Evolutionary conservation across 2,797 vertebrate species (phyloP), one percentile per base, ranked within the genome.

Genomic region (Muraenolepis orangiensis): DNA sequence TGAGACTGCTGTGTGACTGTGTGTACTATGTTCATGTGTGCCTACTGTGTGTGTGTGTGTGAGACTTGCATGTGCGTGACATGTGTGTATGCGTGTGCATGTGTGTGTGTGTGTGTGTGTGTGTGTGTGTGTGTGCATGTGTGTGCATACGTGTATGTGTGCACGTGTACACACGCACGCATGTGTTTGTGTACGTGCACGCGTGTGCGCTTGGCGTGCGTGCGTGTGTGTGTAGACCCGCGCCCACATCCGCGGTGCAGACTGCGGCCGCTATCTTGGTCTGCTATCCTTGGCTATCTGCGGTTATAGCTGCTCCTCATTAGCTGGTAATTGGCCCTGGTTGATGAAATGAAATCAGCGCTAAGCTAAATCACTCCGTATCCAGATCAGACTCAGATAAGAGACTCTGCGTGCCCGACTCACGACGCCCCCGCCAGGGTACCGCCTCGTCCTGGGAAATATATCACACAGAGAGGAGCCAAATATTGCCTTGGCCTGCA

Each of bases 221-320:
- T n/a, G 28, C 16, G 74, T 36, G 18, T 71, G 70, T 78, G 76
- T 26, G 40, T 12, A 46, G 0, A 30, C n/a, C 26, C n/a, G 29
- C 29, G 13, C 32, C 28, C 26, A 61, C 64, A 69, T 57, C 2
- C 36, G 32, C 61, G 71, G 67, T 57, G n/a, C n/a, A n/a, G 20
- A 36, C 40, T 36, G 68, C 72, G 23, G 36, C 30, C 57, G 75
- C 70, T 74, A 82, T 85, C 51, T 71, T 71, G 86, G 72, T 77
- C 61, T 70, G 73, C n/a, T n/a, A n/a, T n/a, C n/a, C n/a, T n/a
- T n/a, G 71, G 72, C 81, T 67, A 71, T 76, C 72, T 81, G 80
- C 76, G 81, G 81, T 84, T 90, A 89, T 87, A n/a, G n/a, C 87
- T 86, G 72, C 73, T 90, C 78, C 84, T 92, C 86, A 91, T 93